A percentile compares a stretch with the other conserved stretches of the same genome.
Conservation (phyloP, 2,113 vertebrate genomes). For the Numenius arquata region DNA sequence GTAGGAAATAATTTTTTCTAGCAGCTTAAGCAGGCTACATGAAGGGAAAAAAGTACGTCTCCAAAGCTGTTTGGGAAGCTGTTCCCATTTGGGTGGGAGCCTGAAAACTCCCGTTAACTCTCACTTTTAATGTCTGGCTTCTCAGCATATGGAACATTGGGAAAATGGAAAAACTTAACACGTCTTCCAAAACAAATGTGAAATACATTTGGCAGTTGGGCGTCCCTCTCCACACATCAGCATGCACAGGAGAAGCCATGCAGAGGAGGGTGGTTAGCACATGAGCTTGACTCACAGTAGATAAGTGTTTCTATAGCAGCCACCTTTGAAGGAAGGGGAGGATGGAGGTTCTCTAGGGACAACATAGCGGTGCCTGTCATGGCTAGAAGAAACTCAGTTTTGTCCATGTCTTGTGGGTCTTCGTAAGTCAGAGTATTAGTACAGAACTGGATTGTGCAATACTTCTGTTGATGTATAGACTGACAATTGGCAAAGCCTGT, state of each 20-base stretch:
- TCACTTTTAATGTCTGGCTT: background rate
- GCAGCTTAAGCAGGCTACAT: background rate
- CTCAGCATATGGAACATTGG: background rate
- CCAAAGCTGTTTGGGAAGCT: background rate
- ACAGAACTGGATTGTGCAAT: background rate
- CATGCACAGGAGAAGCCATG: background rate
- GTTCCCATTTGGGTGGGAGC: conserved; percentile 19
- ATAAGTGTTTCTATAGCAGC: conserved; percentile 25
- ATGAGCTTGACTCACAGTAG: conserved; percentile 40
- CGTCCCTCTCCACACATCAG: background rate
- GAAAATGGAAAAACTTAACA: conserved; percentile 51
- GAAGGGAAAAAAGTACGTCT: background rate
- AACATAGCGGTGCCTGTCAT: background rate
- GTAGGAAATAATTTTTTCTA: background rate
- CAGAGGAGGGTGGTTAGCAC: background rate
- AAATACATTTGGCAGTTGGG: background rate
- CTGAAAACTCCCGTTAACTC: background rate
- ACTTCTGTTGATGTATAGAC: background rate
- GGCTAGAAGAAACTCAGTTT: background rate
- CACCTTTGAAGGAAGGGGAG: background rate
- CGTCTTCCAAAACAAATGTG: background rate
- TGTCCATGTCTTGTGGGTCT: background rate
- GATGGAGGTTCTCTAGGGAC: background rate
- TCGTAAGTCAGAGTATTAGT: background rate
- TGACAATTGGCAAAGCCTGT: background rate